Conservation (phyloP, 2,113 vertebrate genomes). For the Cygnus atratus region DNA sequence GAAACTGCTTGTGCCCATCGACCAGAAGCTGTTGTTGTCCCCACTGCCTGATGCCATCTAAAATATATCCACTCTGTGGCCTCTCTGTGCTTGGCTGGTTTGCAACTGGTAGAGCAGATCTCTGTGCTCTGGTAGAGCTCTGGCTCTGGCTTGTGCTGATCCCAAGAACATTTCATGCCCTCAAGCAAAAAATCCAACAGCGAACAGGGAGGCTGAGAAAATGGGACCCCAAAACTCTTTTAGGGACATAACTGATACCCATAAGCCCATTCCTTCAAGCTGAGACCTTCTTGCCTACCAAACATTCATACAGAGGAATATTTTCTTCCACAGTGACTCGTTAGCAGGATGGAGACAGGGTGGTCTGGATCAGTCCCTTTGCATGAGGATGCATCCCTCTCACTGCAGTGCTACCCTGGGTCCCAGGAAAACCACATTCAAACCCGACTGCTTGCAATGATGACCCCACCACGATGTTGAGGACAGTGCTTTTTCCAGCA, state of each 20-base stretch:
- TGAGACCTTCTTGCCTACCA: neutral
- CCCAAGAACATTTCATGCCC: neutral
- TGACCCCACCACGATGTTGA: accelerated
- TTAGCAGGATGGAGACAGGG: neutral
- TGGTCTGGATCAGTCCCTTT: neutral
- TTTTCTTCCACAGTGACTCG: neutral
- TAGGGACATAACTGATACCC: neutral
- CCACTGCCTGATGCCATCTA: neutral
- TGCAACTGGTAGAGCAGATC: neutral
- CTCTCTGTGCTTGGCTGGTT: neutral
- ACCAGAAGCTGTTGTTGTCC: neutral
- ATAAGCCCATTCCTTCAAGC: neutral
- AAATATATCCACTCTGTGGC: neutral
- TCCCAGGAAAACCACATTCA: accelerated
- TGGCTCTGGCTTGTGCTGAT: neutral
- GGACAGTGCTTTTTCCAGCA: neutral
- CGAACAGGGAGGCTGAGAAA: neutral
- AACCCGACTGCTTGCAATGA: neutral
- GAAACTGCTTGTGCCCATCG: neutral
- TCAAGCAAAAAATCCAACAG: neutral
- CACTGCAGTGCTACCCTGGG: neutral
- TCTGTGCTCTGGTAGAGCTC: neutral
- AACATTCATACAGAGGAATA: neutral
- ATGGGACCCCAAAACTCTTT: neutral
- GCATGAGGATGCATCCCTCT: neutral